phyloP scores from a whole-genome alignment of 2,888 invertebrate genomes.

The Acanthopleura granulata region DNA sequence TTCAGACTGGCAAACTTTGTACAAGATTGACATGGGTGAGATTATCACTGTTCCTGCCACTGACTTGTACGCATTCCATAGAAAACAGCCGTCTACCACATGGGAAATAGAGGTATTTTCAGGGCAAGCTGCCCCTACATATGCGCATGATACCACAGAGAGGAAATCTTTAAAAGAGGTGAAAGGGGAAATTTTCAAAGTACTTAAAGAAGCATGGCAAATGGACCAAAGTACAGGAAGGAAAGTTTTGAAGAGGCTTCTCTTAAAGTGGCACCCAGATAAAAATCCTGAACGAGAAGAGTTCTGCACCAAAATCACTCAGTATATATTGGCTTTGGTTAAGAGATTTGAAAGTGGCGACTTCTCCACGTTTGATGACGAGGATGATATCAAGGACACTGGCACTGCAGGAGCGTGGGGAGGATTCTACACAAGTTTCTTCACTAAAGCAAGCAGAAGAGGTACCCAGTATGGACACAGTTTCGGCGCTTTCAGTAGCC shows the following conservation, averaged over 20 bases:
- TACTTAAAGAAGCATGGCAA: constrained; percentile 35
- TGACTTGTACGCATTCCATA: constrained; percentile 31
- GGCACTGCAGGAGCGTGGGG: no score
- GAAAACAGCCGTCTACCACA: constrained; percentile 2
- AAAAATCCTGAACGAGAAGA: constrained; percentile 37
- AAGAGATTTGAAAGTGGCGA: constrained; percentile 32
- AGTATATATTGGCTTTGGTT: constrained; percentile 36
- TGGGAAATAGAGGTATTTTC: not conserved
- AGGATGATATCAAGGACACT: constrained; percentile 13
- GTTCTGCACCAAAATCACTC: constrained; percentile 37
- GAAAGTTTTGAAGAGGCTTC: constrained; percentile 37
- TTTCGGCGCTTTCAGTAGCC: not conserved
- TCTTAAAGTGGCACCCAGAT: constrained; percentile 48
- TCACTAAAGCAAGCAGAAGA: constrained; percentile 9
- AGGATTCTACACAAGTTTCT: constrained; percentile 12
- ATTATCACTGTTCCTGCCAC: constrained; percentile 21
- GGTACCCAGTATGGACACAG: not conserved
- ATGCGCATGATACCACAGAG: not conserved
- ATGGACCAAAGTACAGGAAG: constrained; percentile 27
- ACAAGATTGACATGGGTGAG: constrained; percentile 26
- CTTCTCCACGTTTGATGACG: constrained; percentile 25
- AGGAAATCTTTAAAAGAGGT: constrained; percentile 23
- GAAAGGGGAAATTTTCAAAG: constrained; percentile 30
- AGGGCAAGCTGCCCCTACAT: not conserved
- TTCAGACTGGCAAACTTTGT: constrained; percentile 15